Base-by-base conservation (phyloP, 2,888 invertebrate genomes). In the Nasonovia ribisnigri region DNA sequence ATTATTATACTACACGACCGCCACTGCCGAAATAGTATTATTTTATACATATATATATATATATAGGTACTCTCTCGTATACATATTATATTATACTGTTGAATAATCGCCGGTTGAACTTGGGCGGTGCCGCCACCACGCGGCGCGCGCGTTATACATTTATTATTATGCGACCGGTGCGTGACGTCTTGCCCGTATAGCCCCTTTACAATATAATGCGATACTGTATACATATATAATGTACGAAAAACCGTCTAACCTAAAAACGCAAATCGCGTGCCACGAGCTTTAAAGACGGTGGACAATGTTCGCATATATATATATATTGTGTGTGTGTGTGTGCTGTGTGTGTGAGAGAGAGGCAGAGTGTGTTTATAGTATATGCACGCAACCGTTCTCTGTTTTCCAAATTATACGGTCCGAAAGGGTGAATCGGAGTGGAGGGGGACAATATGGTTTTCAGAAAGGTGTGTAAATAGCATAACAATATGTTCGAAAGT, bases 391-490 rank as follows among this genome's bases (percentile, higher is more conserved):
- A 54, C 16, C 26, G 88, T 51, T 57, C 6, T 46, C 54, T n/a
- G 54, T 92, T 92, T 89, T 92, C n/a, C 24, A 89, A 92, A 92
- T 92, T 89, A 89, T 26, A 89, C 84, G 92, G 84, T 92, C 88
- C 60, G 92, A 51, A 88, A 24, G 20, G 88, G 36, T 3, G 51
- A 51, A 54, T 20, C 3, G 43, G 10, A 42, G 57, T 26, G 42
- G 24, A 42, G 26, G 2, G 36, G 26, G 42, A 42, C 3, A 88
- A 42, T 42, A 36, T 20, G 36, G 77, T 77, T 77, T 20, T 20
- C 36, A 36, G 36, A 36, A 77, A 77, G 77, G 77, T 77, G 77
- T 36, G 77, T 77, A 77, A 77, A 77, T 20, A 77, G 36, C 20
- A 77, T n/a, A 11, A n/a, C 13, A 16, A 16, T 10, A 77, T 4